Base-by-base conservation (phyloP, 2,888 invertebrate species). In the Pandemis heparana region DNA sequence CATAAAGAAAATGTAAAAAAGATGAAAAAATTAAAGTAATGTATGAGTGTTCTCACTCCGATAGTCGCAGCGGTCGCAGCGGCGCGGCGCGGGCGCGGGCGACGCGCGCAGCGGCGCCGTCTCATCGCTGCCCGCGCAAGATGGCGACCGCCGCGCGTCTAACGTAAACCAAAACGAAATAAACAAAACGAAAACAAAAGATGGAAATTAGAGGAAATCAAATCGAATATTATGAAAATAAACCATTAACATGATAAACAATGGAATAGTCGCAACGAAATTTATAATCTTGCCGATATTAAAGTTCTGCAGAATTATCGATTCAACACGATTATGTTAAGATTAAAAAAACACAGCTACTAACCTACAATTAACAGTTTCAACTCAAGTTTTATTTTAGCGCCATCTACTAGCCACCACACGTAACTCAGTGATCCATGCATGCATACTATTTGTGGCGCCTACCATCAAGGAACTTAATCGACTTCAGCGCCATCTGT, bases 41-140 rank as follows among this genome's bases (percentile, higher is more conserved):
- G 60, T 75, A 74, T 3, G 12, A 71, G 71, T 64, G 69, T 61
- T 71, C 79, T 79, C 78, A 82, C 84, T 78, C 72, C 80, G 83
- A 70, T 78, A 82, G 48, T 87, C 85, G 76, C 86, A 85, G 56
- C 84, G 81, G 60, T 85, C 84, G 78, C 85, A 85, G 53, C 86
- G 82, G 70, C 77, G 76, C 75, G 76, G 32, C 56, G 68, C 68
- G 48, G 82, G 76, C 51, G 83, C 81, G 71, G 89, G 85, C 73
- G 89, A 87, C 32, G 87, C 85, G 74, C 87, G 85, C 77, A 87
- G 75, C 67, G 83, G 79, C 65, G 85, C 85, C 71, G 91, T 88
- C 79, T 91, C 92, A 80, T 89, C 91, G 75, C 88, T 85, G 62
- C 83, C 85, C 60, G 84, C 86, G 74, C 83, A 81, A 7, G 89